Evolutionary conservation across 2,888 invertebrate genomes (phyloP), one percentile per base, ranked within the genome.

Genomic region (Eremobia ochroleuca): DNA sequence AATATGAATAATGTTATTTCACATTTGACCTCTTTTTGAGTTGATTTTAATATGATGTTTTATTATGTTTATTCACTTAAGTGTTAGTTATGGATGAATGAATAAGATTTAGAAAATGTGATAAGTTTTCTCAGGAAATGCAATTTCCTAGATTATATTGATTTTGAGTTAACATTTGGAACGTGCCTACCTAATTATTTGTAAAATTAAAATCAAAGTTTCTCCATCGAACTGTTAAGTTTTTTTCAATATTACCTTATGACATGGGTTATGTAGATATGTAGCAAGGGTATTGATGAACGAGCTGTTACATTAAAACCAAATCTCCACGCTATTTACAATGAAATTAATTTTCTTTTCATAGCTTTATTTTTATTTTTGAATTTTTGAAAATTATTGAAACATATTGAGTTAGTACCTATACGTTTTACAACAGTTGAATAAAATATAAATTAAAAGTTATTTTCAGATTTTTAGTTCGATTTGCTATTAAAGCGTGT

Each of bases 1-100:
- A 75, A 76, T 83, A 83, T 83, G 62, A 79, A 79, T 83, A 76
- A 76, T 73, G 37, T 62, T 83, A 59, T 80, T 83, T 80, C 76
- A 71, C 84, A 64, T 76, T 76, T 76, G 67, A 83, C 84, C 84
- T 83, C 80, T 76, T 76, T 83, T 18, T 15, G 58, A 70, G 66
- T 1, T 73, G 58, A 73, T 83, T 76, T 73, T 73, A 74, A 79
- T 79, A 76, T 59, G 21, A 43, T 83, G 43, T 34, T 83, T 79
- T 72, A 79, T 79, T 75, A 62, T 71, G 37, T 76, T 75, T 70
- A 76, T 80, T 75, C 5, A 15, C 31, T 43, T 68, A 71, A 82
- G 73, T 59, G 49, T 82, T 65, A 83, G 46, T 83, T 75, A 75
- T 75, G 61, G 43, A 62, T 58, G 15, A 82, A 70, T 69, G 3